These are phyloP conservation scores for Ianthella basta DNA, from an alignment of 37 sponge, comb jelly and placozoan species.

Conservation along the genomic window DNA sequence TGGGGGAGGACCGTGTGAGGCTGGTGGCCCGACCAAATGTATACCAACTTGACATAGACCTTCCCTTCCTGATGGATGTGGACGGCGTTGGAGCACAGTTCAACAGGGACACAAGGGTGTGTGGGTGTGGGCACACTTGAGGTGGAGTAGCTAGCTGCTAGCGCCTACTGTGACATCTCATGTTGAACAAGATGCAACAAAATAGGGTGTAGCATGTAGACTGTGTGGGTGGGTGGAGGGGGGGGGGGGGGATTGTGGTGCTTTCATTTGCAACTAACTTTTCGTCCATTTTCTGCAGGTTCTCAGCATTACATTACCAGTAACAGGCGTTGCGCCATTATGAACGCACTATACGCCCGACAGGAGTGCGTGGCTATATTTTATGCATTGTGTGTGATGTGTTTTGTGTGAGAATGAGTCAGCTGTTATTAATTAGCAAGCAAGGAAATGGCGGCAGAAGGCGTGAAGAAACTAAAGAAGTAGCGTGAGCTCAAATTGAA, in stretches of 20 bases:
- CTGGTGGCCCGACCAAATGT: slow-evolving; percentile 70
- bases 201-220: no score
- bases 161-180: background rate
- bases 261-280: no score
- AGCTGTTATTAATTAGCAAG: no score
- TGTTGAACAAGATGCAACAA: no score
- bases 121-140: background rate
- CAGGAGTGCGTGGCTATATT: no score
- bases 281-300: background rate
- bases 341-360: background rate
- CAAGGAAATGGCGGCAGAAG: no score
- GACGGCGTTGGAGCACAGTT: slow-evolving; percentile 82
- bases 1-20: slow-evolving; percentile 88
- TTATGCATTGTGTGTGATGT: no score
- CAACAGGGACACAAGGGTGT: slow-evolving; percentile 62
- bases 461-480: no score
- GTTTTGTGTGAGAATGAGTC: no score
- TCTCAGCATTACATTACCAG: slow-evolving; percentile 42
- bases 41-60: slow-evolving; percentile 79
- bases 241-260: no score
- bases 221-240: no score
- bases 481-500: no score
- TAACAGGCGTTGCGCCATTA: slow-evolving; percentile 30
- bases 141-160: background rate
- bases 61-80: slow-evolving; percentile 73